Base-by-base conservation (phyloP, 2,113 vertebrate genomes). In the Ophthalmolycus amberensis region DNA sequence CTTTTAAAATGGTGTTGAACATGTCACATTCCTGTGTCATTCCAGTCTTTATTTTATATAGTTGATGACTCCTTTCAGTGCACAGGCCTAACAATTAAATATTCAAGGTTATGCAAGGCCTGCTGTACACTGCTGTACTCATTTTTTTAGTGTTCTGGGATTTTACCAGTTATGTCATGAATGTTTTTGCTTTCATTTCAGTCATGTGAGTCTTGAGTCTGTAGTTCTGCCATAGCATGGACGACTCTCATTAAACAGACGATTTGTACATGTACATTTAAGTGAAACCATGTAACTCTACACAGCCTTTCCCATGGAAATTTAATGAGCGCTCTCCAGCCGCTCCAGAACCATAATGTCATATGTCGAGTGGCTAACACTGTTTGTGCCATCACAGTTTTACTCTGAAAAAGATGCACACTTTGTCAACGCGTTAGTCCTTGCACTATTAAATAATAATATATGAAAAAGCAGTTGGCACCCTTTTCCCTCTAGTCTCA, bases 91-190 rank as follows among this genome's bases (percentile, higher is more conserved):
- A 44, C 14, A 34, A 59, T 66, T 9, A 37, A 46, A 46, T 66
- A 65, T 80, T 72, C 59, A 79, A 56, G 20, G 60, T 73, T 60
- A 80, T 67, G 52, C 16, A 66, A 73, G 27, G 10, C 10, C 27
- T 72, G 48, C 18, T 40, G 10, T 62, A 54, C 1, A 9, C 59
- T 64, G 59, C 27, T 10, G 5, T 27, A 25, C 32, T 15, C 1
- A 22, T 34, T 37, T 34, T 58, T 67, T 73, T 48, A 48, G 46
- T 59, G 22, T 80, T 73, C 50, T 10, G 22, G 29, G 62, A 59
- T 15, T 27, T 59, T 12, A 37, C 38, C 15, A n/a, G 15, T 66
- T 5, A 66, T 22, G 27, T 27, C 38, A 14, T 58, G 22, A 38
- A 29, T 27, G 15, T 62, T 48, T 34, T 15, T 62, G 27, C 27